These are phyloP conservation scores for Spondyliosoma cantharus DNA, from an alignment of 2,797 vertebrate species.

Conservation along the genomic window DNA sequence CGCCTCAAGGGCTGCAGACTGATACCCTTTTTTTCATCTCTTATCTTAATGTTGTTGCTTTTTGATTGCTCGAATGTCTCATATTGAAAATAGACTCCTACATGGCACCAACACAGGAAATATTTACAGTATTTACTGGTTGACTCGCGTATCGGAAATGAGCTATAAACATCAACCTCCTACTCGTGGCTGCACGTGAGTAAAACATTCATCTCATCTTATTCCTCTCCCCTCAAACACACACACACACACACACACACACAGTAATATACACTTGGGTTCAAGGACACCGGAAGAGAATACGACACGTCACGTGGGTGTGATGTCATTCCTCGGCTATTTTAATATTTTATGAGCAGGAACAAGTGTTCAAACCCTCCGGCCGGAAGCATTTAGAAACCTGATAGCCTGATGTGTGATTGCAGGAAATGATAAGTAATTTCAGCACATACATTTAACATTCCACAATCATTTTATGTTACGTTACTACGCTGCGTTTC, in stretches of 20 bases:
- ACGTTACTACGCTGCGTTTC: neutral
- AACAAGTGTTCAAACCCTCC: neutral
- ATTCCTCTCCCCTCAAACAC: neutral
- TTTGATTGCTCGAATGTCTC: rapidly evolving
- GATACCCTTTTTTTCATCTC: neutral
- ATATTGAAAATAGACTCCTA: constrained; percentile 1
- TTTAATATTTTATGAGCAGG: constrained; percentile 37
- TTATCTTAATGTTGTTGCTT: neutral
- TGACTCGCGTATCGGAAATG: constrained; percentile 15
- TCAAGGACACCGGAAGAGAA: constrained; percentile 53
- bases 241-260: neutral
- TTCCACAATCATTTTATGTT: neutral
- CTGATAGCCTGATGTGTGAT: neutral
- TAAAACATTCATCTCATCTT: constrained; percentile 7
- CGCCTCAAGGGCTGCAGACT: neutral
- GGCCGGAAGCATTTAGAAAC: neutral
- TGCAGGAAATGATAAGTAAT: neutral
- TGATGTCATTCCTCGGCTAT: constrained; percentile 24
- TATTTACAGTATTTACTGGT: constrained; percentile 8
- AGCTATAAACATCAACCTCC: constrained; percentile 35
- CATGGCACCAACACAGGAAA: constrained; percentile 6
- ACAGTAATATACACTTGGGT: neutral
- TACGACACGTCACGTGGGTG: neutral
- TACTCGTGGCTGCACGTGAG: constrained; percentile 15
- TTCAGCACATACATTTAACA: neutral